A percentile compares a stretch with the other conserved stretches of the same genome.
Conservation (phyloP, 2,113 vertebrate species). For the Anoura caudifer region DNA sequence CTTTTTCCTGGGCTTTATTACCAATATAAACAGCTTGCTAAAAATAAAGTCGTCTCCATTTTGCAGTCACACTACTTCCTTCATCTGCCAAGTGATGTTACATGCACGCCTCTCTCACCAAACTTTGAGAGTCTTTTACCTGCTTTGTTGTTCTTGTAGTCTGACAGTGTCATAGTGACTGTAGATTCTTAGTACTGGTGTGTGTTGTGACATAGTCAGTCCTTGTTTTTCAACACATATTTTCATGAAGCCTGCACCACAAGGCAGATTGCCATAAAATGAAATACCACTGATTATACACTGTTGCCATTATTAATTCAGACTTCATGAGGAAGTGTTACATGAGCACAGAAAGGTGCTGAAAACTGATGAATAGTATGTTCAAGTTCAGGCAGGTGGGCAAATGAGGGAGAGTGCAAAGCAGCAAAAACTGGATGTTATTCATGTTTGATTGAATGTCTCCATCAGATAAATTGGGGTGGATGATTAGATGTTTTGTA, state of each 20-base stretch:
- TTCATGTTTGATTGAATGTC: not conserved
- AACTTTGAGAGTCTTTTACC: not conserved
- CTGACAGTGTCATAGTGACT: not conserved
- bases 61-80: not conserved
- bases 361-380: not conserved
- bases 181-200: not conserved
- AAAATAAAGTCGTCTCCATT: not conserved
- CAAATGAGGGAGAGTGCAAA: not conserved
- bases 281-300: not conserved
- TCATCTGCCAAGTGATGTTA: not conserved
- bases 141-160: not conserved
- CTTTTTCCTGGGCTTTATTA: not conserved
- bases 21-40: not conserved
- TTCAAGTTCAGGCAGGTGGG: not conserved
- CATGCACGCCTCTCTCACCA: not conserved
- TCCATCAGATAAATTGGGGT: not conserved
- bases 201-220: not conserved
- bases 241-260: not conserved
- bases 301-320: slow-evolving; percentile 15
- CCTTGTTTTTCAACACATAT: not conserved
- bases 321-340: not conserved
- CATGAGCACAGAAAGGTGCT: not conserved
- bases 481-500: not conserved
- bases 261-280: slow-evolving; percentile 4
- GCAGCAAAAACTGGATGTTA: not conserved